phyloP scores from a whole-genome alignment of 2,113 vertebrate species.

The Neofelis nebulosa region DNA sequence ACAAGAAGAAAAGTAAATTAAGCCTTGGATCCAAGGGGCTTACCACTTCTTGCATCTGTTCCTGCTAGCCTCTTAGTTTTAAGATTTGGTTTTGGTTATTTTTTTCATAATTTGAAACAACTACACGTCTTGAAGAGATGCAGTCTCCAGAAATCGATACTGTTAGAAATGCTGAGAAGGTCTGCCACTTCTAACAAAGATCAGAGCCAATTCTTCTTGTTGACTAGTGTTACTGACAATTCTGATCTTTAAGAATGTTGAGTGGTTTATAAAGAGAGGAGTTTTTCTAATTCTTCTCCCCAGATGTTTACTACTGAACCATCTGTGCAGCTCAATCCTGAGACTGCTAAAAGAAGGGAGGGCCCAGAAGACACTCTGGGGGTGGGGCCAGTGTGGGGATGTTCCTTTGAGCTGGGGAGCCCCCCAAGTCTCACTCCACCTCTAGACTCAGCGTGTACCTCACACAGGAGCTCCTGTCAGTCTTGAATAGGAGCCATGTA shows the following conservation, averaged over 20 bases:
- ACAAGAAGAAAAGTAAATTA: conserved; percentile 7
- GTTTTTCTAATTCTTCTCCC: neutral
- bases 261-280: neutral
- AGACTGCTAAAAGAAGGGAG: neutral
- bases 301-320: neutral
- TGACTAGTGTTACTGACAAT: neutral
- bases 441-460: neutral
- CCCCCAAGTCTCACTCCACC: neutral
- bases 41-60: neutral
- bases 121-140: neutral
- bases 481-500: neutral
- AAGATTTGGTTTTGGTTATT: neutral
- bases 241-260: neutral
- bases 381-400: neutral
- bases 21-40: neutral
- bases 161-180: neutral
- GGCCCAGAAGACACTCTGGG: neutral
- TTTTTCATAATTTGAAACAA: conserved; percentile 18
- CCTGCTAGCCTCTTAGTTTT: neutral
- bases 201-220: neutral
- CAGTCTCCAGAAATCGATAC: neutral
- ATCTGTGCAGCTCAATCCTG: neutral
- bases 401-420: neutral
- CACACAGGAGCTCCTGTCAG: neutral
- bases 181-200: neutral